Evolutionary conservation across 2,888 invertebrate species (phyloP), one percentile per base, ranked within the genome.

Genomic region (Gymnoscelis rufifasciata): DNA sequence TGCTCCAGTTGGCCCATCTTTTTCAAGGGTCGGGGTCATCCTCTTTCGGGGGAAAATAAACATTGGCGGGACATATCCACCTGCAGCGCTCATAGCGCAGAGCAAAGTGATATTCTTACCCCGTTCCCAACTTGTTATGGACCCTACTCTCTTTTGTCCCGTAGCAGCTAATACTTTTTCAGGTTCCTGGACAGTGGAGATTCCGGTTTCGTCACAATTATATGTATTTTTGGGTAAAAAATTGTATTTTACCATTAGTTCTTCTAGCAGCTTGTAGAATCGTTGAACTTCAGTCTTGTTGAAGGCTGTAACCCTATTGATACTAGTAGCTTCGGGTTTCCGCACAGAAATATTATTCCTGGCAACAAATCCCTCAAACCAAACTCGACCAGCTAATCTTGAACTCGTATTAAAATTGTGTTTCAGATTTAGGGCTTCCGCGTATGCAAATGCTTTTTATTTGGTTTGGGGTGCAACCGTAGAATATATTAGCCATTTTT

Each of bases 41-140:
- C 74, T 71, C 52, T 81, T 71, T 14, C 78, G 43, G 0, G 78
- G 78, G 46, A 72, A 86, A 37, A 86, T 81, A 57, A 83, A 81
- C 78, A 86, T 78, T 1, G 81, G 83, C 4, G 82, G 80, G 19
- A 84, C 61, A 53, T 57, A 82, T 8, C 47, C 38, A 7, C 81
- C 73, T 33, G 73, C 60, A 53, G 72, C 69, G 59, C 64, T 82
- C 66, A 80, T 71, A 10, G 74, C 63, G 63, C 74, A 81, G 38
- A 79, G 35, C n/a, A 79, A 45, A 1, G 82, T 83, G 1, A 81
- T 71, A 31, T 71, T 64, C 41, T 64, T 65, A 35, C 76, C 78
- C 58, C 71, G 61, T 51, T 78, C 77, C 56, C 74, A 62, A 51
- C 72, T 77, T 23, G 78, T 78, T 1, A 76, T 61, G 1, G 70